Evolutionary conservation across 1,140 invertebrate species (phyloP).

Genomic region (Solenopsis invicta): DNA sequence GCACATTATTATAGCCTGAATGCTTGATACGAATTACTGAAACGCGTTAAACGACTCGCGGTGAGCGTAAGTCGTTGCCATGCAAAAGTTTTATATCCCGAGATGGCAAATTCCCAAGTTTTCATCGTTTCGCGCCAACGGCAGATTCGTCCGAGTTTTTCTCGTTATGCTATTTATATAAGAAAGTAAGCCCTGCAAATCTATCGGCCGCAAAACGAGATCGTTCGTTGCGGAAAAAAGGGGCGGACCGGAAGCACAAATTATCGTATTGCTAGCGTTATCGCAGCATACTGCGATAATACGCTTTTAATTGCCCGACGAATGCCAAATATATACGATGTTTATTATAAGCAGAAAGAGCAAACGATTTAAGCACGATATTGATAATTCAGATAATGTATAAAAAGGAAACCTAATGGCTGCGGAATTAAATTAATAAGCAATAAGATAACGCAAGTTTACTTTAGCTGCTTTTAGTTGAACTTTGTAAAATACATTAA

Average conservation of each 20-base stretch:
- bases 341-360: background rate
- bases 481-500: background rate
- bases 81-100: constrained; percentile 74
- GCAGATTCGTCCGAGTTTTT: constrained; percentile 72
- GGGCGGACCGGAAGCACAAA: background rate
- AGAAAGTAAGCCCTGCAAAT: constrained; percentile 65
- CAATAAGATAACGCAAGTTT: background rate
- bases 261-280: constrained; percentile 38
- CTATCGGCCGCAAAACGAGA: constrained; percentile 61
- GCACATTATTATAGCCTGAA: background rate
- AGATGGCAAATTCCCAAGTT: constrained; percentile 74
- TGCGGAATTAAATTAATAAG: constrained; percentile 28
- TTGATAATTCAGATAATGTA: constrained; percentile 29
- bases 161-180: constrained; percentile 70
- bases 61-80: constrained; percentile 57
- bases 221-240: constrained; percentile 9
- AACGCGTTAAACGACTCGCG: constrained; percentile 45
- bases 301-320: constrained; percentile 41
- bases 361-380: constrained; percentile 9
- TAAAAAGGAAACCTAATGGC: background rate
- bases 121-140: constrained; percentile 70
- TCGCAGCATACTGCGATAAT: background rate
- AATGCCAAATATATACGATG: constrained; percentile 19
- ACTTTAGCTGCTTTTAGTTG: background rate
- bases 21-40: constrained; percentile 48